These are phyloP conservation scores for Neopelma chrysocephalum DNA, from an alignment of 2,797 vertebrate species.

Conservation along the genomic window DNA sequence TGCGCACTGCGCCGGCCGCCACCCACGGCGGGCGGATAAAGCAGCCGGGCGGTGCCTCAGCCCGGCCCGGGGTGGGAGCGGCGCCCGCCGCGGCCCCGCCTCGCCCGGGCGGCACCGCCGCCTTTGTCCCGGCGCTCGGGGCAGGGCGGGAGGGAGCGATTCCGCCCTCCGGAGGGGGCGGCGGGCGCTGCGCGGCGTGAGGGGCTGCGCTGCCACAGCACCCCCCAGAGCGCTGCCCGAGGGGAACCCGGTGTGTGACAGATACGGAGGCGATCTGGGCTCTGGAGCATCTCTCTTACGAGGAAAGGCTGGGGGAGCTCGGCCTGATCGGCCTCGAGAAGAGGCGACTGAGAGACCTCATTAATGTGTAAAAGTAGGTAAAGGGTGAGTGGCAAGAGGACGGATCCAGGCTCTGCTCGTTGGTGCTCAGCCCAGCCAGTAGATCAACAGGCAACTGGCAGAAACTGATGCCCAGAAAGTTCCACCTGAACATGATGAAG, in stretches of 20 bases:
- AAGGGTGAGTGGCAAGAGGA: not conserved
- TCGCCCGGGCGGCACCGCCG: not conserved
- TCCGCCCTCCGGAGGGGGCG: rapidly evolving
- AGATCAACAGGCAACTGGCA: not conserved
- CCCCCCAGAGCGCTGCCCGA: not conserved
- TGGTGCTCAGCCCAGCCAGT: not conserved
- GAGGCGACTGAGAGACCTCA: not conserved
- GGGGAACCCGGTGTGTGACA: not conserved
- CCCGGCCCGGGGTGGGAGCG: too few species aligned
- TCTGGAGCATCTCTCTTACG: not conserved
- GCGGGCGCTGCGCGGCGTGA: not conserved
- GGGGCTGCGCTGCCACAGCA: too few species aligned
- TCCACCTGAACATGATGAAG: not conserved
- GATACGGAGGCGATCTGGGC: not conserved
- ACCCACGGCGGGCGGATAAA: conserved; percentile 23
- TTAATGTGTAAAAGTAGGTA: not conserved
- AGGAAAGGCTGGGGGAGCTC: not conserved
- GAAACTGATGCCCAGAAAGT: not conserved
- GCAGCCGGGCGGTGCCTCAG: not conserved
- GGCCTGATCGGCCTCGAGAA: not conserved
- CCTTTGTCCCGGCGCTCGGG: not conserved
- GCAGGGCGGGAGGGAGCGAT: rapidly evolving
- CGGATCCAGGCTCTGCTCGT: not conserved
- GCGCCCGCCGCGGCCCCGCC: not conserved
- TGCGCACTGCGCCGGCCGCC: conserved; percentile 26